Base-by-base conservation (phyloP, 2,797 vertebrate species). In the Phrynocephalus forsythii region DNA sequence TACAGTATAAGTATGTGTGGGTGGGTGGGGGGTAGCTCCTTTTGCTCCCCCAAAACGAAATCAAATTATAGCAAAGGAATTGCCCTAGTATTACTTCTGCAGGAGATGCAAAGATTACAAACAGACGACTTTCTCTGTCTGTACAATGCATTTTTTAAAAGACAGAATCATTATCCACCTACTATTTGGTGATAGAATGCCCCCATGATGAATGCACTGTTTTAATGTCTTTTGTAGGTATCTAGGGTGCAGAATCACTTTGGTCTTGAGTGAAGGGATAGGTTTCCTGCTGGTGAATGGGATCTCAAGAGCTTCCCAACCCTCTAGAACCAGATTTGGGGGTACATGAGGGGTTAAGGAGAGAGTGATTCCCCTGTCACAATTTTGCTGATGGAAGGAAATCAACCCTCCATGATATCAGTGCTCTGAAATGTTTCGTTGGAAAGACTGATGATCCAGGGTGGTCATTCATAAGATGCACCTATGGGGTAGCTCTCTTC, bases 401-500 rank as follows among this genome's bases (percentile, higher is more conserved):
- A 73, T 73, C 33, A 33, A 33, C 33, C 33, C 84, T 79, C 38
- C 38, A n/a, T 11, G 1, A 82, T 56, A 22, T 44, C 11, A 63
- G 79, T 13, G 3, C 89, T 89, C 79, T 4, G 79, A 83, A 82
- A 22, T 92, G 81, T 10, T 30, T 56, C 72, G 20, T 2, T 44
- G 83, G 78, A 5, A 60, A 82, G 80, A 72, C 16, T 86, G 87
- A n/a, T 71, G 88, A 73, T 38, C 7, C 33, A 3, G 48, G 82
- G 0, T 0, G 86, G 63, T 33, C 69, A 1, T 67, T 33, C 90
- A 86, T 44, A 89, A 89, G 88, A 71, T 88, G 73, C 60, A 73
- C 8, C 16, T 87, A 88, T 9, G 26, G 88, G 82, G 84, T 71
- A 88, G 90, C 80, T 89, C 90, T 83, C 77, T 82, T 84, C 72